Conservation (phyloP, 2,797 vertebrate species). For the Muscicapa comitata region DNA sequence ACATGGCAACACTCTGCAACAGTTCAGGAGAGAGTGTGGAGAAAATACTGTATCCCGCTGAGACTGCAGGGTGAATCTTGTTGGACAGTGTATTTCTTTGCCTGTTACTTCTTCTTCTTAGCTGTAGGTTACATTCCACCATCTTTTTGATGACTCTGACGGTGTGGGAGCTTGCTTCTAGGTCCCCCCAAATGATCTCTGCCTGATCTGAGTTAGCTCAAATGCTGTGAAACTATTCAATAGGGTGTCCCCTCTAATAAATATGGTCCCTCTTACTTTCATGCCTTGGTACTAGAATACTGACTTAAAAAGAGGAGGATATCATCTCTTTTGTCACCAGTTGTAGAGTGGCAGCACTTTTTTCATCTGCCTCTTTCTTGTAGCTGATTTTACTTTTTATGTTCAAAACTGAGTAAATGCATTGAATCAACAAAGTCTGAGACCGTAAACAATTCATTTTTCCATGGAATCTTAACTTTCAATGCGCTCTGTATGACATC, state of each 20-base stretch:
- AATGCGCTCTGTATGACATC: neutral
- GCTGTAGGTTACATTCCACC: neutral
- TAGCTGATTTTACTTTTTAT: neutral
- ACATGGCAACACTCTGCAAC: neutral
- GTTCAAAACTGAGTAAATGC: neutral
- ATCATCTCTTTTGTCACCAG: neutral
- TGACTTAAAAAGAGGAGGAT: neutral
- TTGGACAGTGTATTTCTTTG: neutral
- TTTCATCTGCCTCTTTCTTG: neutral
- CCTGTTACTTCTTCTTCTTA: neutral
- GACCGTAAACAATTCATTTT: conserved; percentile 32
- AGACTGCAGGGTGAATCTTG: neutral
- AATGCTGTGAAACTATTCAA: neutral
- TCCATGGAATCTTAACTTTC: conserved; percentile 44
- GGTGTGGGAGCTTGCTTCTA: neutral
- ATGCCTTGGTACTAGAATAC: neutral
- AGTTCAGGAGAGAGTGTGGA: neutral
- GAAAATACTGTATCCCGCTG: neutral
- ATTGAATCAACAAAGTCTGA: neutral
- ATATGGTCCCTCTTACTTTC: neutral
- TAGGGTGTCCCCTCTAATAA: neutral
- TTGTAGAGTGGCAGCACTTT: neutral
- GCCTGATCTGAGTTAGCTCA: neutral
- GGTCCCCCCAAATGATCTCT: neutral
- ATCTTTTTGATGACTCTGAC: neutral